These are phyloP conservation scores for Saccostrea glomerata DNA, from an alignment of 1,140 invertebrate genomes.

Conservation along the genomic window DNA sequence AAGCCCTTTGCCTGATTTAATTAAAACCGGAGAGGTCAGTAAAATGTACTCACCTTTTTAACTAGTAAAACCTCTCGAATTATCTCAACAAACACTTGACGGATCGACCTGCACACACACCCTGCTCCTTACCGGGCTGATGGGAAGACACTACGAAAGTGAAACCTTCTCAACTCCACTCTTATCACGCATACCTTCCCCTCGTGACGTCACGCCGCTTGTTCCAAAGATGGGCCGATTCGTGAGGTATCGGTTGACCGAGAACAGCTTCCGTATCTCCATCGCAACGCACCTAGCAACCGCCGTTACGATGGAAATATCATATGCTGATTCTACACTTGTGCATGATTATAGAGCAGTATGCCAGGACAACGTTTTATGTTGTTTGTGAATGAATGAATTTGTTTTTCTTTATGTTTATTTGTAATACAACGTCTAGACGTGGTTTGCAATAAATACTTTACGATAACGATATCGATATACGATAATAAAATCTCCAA, in stretches of 20 bases:
- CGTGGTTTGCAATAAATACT: background rate
- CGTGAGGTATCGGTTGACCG: constrained; percentile 33
- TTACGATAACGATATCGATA: background rate
- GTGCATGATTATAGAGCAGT: background rate
- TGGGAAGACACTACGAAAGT: constrained; percentile 58
- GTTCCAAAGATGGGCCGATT: constrained; percentile 55
- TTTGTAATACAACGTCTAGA: background rate
- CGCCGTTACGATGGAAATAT: constrained; percentile 29
- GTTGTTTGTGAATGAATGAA: constrained; percentile 17
- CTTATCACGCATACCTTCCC: constrained; percentile 52
- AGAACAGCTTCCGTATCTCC: constrained; percentile 34
- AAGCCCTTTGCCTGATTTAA: background rate
- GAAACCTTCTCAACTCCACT: constrained; percentile 48
- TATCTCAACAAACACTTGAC: constrained; percentile 40
- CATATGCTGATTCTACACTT: background rate
- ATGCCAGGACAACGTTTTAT: background rate
- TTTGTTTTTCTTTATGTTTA: background rate
- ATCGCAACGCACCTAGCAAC: constrained; percentile 17
- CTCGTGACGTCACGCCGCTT: constrained; percentile 51
- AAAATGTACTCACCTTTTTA: constrained; percentile 43
- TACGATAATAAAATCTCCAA: background rate
- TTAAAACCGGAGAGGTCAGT: background rate
- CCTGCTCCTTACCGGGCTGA: constrained; percentile 55
- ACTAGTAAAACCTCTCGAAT: constrained; percentile 36
- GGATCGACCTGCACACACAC: constrained; percentile 46